Conservation (phyloP, 2,888 invertebrate genomes). For the Pyrocoelia pectoralis region DNA sequence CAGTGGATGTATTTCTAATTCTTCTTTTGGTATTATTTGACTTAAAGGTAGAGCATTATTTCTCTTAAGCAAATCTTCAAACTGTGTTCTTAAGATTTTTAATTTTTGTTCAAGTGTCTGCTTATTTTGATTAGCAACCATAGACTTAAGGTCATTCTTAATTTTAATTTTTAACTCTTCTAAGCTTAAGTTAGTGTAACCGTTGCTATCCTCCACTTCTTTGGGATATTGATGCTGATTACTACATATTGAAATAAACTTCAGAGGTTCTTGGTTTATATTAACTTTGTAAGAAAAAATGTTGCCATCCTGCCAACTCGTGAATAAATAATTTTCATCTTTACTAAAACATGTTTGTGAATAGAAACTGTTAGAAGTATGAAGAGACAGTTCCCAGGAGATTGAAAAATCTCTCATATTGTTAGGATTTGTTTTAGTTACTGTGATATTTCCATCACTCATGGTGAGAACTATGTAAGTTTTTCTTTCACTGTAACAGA, state of each 20-base stretch:
- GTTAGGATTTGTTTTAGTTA: conserved; percentile 61
- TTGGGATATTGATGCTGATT: neutral
- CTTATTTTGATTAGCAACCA: conserved; percentile 70
- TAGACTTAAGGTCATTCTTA: conserved; percentile 69
- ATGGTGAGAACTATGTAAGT: conserved; percentile 68
- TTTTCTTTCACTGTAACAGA: conserved; percentile 42
- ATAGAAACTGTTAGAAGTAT: conserved; percentile 73
- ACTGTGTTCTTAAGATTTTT: conserved; percentile 22
- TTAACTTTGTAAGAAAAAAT: conserved; percentile 74
- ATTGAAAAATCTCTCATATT: conserved; percentile 64
- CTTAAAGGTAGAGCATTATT: conserved; percentile 69
- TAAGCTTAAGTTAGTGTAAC: conserved; percentile 57
- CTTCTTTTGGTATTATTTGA: conserved; percentile 66
- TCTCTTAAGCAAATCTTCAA: conserved; percentile 37
- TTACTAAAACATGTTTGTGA: conserved; percentile 69
- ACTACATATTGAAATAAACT: neutral
- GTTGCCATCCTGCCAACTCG: conserved; percentile 79
- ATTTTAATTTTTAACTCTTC: conserved; percentile 76
- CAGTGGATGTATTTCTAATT: conserved; percentile 73
- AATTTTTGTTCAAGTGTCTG: conserved; percentile 65
- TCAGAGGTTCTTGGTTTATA: conserved; percentile 15
- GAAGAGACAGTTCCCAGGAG: neutral
- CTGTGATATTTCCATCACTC: conserved; percentile 67
- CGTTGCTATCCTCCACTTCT: conserved; percentile 55
- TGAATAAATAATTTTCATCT: conserved; percentile 65